These are phyloP conservation scores for Halichoerus grypus DNA, from an alignment of 2,113 vertebrate genomes.

Conservation along the genomic window DNA sequence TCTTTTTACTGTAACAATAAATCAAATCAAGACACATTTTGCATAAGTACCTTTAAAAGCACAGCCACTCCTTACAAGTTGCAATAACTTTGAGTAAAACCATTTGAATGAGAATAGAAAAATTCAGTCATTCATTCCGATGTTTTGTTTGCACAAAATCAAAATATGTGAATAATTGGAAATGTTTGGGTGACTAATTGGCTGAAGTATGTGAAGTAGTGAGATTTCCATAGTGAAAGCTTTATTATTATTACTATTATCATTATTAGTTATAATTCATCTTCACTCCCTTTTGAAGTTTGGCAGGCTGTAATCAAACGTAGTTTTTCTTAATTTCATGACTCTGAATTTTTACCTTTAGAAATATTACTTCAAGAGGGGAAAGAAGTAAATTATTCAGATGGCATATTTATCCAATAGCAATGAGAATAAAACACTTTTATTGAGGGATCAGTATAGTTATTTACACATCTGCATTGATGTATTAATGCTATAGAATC, in stretches of 20 bases:
- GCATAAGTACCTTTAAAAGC: constrained; percentile 36
- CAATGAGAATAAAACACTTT: constrained; percentile 74
- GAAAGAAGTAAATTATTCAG: constrained; percentile 62
- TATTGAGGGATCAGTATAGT: constrained; percentile 62
- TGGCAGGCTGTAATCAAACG: constrained; percentile 32
- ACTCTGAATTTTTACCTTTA: constrained; percentile 57
- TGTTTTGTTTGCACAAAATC: constrained; percentile 53
- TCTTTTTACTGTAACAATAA: constrained; percentile 26
- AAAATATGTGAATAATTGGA: constrained; percentile 11
- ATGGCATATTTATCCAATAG: constrained; percentile 60
- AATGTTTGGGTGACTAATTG: not conserved
- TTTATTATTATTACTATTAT: not conserved
- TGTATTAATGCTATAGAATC: constrained; percentile 46
- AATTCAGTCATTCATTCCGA: not conserved
- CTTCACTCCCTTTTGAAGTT: constrained; percentile 15
- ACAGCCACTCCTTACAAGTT: constrained; percentile 38
- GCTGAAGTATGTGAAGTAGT: not conserved
- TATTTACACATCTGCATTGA: constrained; percentile 72
- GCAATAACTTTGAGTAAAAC: constrained; percentile 42
- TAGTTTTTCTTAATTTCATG: constrained; percentile 56
- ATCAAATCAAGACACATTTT: constrained; percentile 39
- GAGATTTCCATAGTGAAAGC: not conserved
- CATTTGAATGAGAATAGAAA: constrained; percentile 49
- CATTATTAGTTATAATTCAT: not conserved
- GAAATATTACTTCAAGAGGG: constrained; percentile 48